These are phyloP conservation scores for Lepidothrix coronata DNA, from an alignment of 2,113 vertebrate genomes.

Conservation along the genomic window DNA sequence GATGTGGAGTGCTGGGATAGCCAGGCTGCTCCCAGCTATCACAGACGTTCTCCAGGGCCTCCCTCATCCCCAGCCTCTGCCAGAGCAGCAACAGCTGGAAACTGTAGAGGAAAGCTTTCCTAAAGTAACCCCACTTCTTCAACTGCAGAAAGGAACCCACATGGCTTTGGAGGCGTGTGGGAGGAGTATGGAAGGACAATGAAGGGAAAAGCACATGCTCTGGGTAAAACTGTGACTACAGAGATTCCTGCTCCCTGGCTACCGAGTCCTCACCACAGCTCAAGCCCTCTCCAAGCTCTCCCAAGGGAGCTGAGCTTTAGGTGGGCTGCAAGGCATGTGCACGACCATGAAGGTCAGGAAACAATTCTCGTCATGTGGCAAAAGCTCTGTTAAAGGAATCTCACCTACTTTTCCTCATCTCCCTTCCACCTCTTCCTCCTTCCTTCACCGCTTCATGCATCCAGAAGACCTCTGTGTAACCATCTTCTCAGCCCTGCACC, in stretches of 20 bases:
- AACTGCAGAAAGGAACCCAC: neutral
- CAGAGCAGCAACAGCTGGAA: neutral
- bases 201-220: neutral
- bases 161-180: fast-evolving
- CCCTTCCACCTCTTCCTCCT: neutral
- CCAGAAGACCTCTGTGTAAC: neutral
- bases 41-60: neutral
- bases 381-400: neutral
- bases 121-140: neutral
- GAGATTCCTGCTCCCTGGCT: neutral
- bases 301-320: neutral
- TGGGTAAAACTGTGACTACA: neutral
- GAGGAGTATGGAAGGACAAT: neutral
- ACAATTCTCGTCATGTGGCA: neutral
- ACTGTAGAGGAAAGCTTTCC: neutral
- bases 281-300: neutral
- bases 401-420: neutral
- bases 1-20: fast-evolving
- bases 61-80: neutral
- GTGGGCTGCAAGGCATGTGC: neutral
- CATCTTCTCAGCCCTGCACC: neutral
- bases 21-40: neutral
- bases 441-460: fast-evolving
- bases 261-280: neutral
- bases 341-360: fast-evolving